These are phyloP conservation scores for Laupala kohalensis DNA, from an alignment of 1,140 invertebrate genomes.

Conservation along the genomic window DNA sequence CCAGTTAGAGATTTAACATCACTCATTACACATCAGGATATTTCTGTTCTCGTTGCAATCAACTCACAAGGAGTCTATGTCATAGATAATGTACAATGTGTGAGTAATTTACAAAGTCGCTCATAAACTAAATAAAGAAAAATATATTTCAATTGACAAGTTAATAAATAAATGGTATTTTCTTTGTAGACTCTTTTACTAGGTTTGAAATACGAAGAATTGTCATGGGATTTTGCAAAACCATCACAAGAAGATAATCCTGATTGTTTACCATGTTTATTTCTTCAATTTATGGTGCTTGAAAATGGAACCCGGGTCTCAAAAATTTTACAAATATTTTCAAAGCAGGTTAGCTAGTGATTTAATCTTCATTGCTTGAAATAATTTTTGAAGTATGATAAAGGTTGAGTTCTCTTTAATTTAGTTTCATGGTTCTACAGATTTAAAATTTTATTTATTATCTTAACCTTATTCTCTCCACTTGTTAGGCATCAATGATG, in stretches of 20 bases:
- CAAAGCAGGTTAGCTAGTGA: constrained; percentile 46
- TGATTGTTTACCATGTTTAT: constrained; percentile 78
- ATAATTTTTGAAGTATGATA: neutral
- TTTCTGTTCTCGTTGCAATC: constrained; percentile 74
- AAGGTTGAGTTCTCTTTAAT: no score
- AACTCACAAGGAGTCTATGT: constrained; percentile 77
- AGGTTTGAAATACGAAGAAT: constrained; percentile 71
- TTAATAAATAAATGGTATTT: no score
- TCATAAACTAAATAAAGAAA: no score
- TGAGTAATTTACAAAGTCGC: constrained; percentile 34
- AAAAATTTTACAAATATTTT: constrained; percentile 79
- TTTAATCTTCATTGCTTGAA: neutral
- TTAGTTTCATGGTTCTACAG: no score
- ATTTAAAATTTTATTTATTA: no score
- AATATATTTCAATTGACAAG: no score
- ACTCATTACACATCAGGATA: constrained; percentile 71
- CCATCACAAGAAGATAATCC: constrained; percentile 71
- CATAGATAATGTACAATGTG: constrained; percentile 72
- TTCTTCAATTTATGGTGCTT: constrained; percentile 73
- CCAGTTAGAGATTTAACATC: constrained; percentile 70
- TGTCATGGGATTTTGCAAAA: constrained; percentile 80
- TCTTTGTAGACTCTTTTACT: constrained; percentile 60
- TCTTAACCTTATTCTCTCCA: no score
- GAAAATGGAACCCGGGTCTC: constrained; percentile 73
- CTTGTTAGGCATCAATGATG: constrained; percentile 77